Conservation (phyloP, 1,140 invertebrate species). For the Archivesica marissinica region DNA sequence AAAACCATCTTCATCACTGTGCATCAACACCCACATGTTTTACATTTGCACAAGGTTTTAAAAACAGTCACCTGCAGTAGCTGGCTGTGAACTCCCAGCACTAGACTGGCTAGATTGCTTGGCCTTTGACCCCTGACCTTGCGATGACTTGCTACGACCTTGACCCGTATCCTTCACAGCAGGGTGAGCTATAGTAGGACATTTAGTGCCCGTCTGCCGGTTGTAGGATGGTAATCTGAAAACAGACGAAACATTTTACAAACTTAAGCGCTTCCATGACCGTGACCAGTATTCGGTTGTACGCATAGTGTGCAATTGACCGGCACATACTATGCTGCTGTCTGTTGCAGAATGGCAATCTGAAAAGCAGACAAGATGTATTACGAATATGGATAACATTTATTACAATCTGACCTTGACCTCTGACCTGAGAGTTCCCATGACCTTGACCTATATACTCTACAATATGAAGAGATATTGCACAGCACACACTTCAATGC, state of each 20-base stretch:
- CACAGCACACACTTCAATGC: too few relatives aligned
- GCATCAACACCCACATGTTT: too few relatives aligned
- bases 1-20: too few relatives aligned
- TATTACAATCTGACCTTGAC: slow-evolving; percentile 3
- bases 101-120: slow-evolving; percentile 9
- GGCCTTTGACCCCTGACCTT: slow-evolving; percentile 57
- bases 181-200: slow-evolving; percentile 69
- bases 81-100: slow-evolving; percentile 12
- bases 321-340: too few relatives aligned
- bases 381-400: too few relatives aligned
- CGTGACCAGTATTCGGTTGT: too few relatives aligned
- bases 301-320: not conserved
- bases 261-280: not conserved
- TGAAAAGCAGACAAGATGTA: too few relatives aligned
- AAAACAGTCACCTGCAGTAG: slow-evolving; percentile 27
- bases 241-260: slow-evolving; percentile 39
- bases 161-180: slow-evolving; percentile 62
- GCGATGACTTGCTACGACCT: slow-evolving; percentile 59
- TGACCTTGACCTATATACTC: not conserved
- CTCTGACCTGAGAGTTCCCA: not conserved
- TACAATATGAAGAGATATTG: too few relatives aligned
- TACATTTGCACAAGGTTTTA: too few relatives aligned
- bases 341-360: too few relatives aligned
- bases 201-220: slow-evolving; percentile 62
- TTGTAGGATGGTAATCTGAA: slow-evolving; percentile 74